Conservation (phyloP, 2,888 invertebrate genomes). For the Brachycybe producta region DNA sequence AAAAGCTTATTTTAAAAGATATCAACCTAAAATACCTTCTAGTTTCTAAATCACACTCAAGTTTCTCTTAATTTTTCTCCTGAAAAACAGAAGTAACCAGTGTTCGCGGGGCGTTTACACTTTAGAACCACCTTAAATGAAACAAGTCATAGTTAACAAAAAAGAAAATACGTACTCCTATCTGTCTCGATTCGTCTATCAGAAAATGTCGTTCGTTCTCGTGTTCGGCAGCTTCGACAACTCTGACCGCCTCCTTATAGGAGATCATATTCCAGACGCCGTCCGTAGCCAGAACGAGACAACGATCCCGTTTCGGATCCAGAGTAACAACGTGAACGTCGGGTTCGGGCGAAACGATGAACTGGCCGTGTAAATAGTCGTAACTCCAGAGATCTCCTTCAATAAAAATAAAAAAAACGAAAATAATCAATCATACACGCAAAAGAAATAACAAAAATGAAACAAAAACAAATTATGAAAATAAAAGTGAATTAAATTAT, state of each 20-base stretch:
- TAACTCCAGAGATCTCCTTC: constrained; percentile 92
- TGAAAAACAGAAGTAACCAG: too few species aligned
- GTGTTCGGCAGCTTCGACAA: constrained; percentile 67
- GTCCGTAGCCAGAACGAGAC: constrained; percentile 90
- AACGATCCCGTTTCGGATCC: constrained; percentile 57
- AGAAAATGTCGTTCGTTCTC: constrained; percentile 48
- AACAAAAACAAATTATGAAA: not conserved
- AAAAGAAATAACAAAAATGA: not conserved
- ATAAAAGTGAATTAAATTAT: not conserved
- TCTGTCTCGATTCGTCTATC: constrained; percentile 14
- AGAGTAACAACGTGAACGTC: constrained; percentile 78
- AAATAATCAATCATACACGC: not conserved
- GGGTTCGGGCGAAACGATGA: constrained; percentile 95
- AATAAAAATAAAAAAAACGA: constrained; percentile 20
- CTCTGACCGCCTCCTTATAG: constrained; percentile 64
- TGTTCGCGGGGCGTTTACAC: too few species aligned
- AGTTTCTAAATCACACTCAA: too few species aligned
- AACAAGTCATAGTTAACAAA: not conserved
- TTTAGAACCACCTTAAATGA: too few species aligned
- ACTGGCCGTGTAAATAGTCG: constrained; percentile 76
- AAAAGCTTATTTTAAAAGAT: too few species aligned
- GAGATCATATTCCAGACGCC: constrained; percentile 93
- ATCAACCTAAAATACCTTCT: too few species aligned
- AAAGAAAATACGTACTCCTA: constrained; percentile 8
- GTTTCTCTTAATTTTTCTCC: too few species aligned